Evolutionary conservation across 2,888 invertebrate species (phyloP).

Genomic region (Drosophila percnosoma): DNA sequence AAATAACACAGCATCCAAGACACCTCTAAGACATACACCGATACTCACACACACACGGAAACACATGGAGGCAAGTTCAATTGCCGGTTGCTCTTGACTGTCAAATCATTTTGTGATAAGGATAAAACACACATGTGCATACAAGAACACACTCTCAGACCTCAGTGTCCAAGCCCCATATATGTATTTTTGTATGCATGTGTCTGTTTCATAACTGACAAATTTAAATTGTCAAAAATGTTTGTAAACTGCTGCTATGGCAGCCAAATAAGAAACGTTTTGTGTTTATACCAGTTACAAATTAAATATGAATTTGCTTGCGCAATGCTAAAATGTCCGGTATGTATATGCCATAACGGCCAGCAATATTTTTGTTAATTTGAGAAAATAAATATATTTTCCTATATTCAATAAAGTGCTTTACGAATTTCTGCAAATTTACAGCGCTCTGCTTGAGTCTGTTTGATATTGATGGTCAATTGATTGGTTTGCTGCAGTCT

Average conservation of each 20-base stretch:
- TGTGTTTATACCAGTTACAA: slow-evolving; percentile 34
- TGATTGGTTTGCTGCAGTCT: background rate
- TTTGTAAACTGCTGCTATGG: slow-evolving; percentile 48
- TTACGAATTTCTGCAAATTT: slow-evolving; percentile 12
- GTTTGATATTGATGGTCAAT: slow-evolving; percentile 13
- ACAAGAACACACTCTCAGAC: slow-evolving; percentile 27
- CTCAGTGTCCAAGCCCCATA: slow-evolving; percentile 30
- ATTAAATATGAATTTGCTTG: slow-evolving; percentile 52
- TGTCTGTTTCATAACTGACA: slow-evolving; percentile 71
- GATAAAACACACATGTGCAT: slow-evolving; percentile 47
- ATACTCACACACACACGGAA: slow-evolving; percentile 5
- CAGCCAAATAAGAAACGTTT: slow-evolving; percentile 65
- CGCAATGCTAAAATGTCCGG: slow-evolving; percentile 18
- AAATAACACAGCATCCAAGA: slow-evolving; percentile 43
- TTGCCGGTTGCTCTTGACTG: slow-evolving; percentile 66
- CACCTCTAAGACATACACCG: slow-evolving; percentile 8
- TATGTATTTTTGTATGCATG: slow-evolving; percentile 13
- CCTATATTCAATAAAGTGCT: background rate
- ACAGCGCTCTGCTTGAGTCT: background rate
- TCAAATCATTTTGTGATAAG: slow-evolving; percentile 76
- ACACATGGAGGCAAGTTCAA: slow-evolving; percentile 48
- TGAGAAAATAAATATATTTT: background rate
- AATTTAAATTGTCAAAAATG: slow-evolving; percentile 78
- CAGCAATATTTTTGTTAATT: slow-evolving; percentile 4
- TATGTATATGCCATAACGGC: background rate